Base-by-base conservation (phyloP, 2,888 invertebrate species). In the Petrolisthes manimaculis region DNA sequence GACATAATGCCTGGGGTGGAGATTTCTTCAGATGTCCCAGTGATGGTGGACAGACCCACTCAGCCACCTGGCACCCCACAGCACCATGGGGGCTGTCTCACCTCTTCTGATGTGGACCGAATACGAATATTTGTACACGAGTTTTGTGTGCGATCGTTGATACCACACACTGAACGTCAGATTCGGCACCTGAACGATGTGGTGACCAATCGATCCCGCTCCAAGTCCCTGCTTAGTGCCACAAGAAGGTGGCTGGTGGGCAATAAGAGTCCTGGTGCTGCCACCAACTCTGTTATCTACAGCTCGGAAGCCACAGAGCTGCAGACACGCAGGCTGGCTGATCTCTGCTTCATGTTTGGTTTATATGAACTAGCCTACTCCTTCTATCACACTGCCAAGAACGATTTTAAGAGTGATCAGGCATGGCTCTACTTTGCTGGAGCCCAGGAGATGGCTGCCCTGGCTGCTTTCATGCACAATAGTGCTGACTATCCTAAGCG, bases 401-500 rank as follows among this genome's bases (percentile, higher is more conserved):
- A 98, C 84, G 99, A 99, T 93, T 99, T 99, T 93, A 97, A 97
- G 92, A 96, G 96, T 1, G 99, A 99, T 93, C 97, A 98, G 91
- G 99, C 99, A 0, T 99, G 98, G 98, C 94, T 98, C 55, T 97
- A 99, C 93, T 98, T 97, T 93, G 98, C 99, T 0, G 98, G 99
- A 12, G 98, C 99, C 5, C 94, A 98, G 82, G 98, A 98, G 94
- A 98, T 99, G 98, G 98, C 98, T 6, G 97, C 97, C 14, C 93
- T 99, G 55, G 96, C 97, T 98, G 96, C 95, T 79, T 90, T 89
- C 67, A 89, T 89, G 94, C 94, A 51, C 92, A 93, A 88, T 94
- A 88, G 94, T 91, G 80, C 83, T 14, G 91, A 91, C 69, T 91
- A 88, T 69, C 91, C 91, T 14, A 91, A 91, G 54, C 81, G 89